Evolutionary conservation across 2,888 invertebrate genomes (phyloP).

Genomic region (Nephrocerus scutellatus): DNA sequence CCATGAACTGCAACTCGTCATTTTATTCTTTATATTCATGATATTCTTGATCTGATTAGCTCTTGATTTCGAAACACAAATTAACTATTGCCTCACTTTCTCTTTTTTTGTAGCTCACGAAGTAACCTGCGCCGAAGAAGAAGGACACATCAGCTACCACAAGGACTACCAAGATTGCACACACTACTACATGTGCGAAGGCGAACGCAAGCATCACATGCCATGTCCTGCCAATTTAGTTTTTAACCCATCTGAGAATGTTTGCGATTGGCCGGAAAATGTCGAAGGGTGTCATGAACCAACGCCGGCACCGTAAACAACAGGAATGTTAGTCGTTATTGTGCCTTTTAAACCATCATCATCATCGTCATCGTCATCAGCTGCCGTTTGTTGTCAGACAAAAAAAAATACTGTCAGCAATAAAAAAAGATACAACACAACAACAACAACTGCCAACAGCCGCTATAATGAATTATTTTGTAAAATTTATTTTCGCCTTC

Average conservation of each 20-base stretch:
- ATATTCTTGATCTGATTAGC: too few species aligned
- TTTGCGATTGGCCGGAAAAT: conserved; percentile 94
- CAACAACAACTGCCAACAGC: background rate
- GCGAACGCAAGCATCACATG: conserved; percentile 92
- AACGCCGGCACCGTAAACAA: conserved; percentile 58
- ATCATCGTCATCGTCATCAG: background rate
- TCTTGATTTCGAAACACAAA: too few species aligned
- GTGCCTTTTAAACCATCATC: conserved; percentile 26
- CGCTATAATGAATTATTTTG: too few species aligned
- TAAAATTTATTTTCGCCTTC: too few species aligned
- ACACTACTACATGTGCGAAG: conserved; percentile 94
- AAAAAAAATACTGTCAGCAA: conserved; percentile 1
- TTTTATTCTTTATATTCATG: too few species aligned
- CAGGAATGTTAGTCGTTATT: too few species aligned
- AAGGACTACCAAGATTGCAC: conserved; percentile 85
- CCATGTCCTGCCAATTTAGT: conserved; percentile 88
- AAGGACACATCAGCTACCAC: conserved; percentile 92
- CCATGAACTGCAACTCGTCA: too few species aligned
- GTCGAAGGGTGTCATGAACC: conserved; percentile 77
- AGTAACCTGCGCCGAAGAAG: conserved; percentile 84
- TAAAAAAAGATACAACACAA: background rate
- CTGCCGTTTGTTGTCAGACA: conserved; percentile 12
- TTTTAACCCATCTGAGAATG: conserved; percentile 86
- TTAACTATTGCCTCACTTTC: background rate
- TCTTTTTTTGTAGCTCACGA: conserved; percentile 63